These are phyloP conservation scores for Heliconius charithonia DNA, from an alignment of 2,888 invertebrate genomes.

Conservation along the genomic window DNA sequence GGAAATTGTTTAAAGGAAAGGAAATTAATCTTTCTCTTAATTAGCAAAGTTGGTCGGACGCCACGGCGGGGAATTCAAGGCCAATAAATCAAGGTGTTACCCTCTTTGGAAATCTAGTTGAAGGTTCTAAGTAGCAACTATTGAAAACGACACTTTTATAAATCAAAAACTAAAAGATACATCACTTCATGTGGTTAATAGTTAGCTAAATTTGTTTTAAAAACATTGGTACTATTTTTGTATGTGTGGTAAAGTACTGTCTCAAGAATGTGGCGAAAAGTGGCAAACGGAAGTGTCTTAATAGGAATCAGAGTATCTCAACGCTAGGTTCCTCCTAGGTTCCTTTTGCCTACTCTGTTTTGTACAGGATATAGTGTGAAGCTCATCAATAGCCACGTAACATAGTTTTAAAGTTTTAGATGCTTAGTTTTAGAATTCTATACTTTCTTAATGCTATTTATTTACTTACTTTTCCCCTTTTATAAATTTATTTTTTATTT, in stretches of 20 bases:
- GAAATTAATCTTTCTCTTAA: slow-evolving; percentile 82
- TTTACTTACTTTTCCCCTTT: too few relatives aligned
- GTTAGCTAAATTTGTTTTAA: not conserved
- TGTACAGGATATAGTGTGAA: too few relatives aligned
- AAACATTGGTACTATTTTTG: not conserved
- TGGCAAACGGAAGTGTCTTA: too few relatives aligned
- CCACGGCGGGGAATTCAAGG: slow-evolving; percentile 65
- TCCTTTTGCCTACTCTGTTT: too few relatives aligned
- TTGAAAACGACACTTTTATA: slow-evolving; percentile 3
- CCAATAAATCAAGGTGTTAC: slow-evolving; percentile 80
- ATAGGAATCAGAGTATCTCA: too few relatives aligned
- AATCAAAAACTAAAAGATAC: not conserved
- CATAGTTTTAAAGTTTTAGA: not conserved
- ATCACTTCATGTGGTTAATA: not conserved
- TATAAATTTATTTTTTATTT: too few relatives aligned
- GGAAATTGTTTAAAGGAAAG: slow-evolving; percentile 79
- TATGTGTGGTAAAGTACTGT: too few relatives aligned
- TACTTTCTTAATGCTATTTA: too few relatives aligned
- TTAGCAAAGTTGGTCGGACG: slow-evolving; percentile 75
- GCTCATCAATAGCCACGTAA: not conserved
- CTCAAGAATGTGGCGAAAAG: too few relatives aligned
- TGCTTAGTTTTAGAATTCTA: too few relatives aligned
- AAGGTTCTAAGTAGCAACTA: slow-evolving; percentile 46
- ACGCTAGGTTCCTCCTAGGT: too few relatives aligned
- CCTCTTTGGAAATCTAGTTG: slow-evolving; percentile 62